Conservation (phyloP, 1,140 invertebrate genomes). For the Magallana angulata region DNA sequence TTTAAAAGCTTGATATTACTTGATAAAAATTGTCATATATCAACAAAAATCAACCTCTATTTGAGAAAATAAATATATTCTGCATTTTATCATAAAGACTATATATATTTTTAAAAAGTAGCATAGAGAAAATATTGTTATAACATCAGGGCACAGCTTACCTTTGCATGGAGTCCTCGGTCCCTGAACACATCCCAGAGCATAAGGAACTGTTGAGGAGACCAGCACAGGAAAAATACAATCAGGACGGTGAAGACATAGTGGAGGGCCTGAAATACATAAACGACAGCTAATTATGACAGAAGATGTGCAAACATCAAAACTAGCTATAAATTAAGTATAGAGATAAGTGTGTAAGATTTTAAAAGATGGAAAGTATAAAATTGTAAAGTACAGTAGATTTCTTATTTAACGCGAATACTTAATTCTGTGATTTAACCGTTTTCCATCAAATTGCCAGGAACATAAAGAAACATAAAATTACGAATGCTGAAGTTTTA, state of each 20-base stretch:
- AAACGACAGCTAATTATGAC: not conserved
- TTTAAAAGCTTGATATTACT: no score
- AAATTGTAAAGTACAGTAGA: no score
- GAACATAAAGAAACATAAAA: no score
- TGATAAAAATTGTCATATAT: no score
- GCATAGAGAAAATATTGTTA: no score
- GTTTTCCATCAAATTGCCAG: no score
- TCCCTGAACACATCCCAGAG: conserved; percentile 54
- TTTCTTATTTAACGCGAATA: no score
- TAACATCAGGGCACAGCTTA: not conserved
- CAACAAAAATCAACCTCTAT: no score
- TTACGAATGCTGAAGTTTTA: no score
- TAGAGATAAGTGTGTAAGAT: not conserved
- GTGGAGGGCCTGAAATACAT: conserved; percentile 45
- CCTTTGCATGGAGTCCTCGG: conserved; percentile 29
- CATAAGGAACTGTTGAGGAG: conserved; percentile 49
- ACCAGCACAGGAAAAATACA: conserved; percentile 58
- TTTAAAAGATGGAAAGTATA: no score
- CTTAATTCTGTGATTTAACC: no score
- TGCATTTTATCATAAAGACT: not conserved
- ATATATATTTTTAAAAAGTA: not conserved
- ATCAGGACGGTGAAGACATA: conserved; percentile 47
- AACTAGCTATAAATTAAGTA: no score
- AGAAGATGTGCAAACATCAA: not conserved
- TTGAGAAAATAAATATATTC: not conserved